These are phyloP conservation scores for Carassius gibelio DNA, from an alignment of 2,113 vertebrate species.

Conservation along the genomic window DNA sequence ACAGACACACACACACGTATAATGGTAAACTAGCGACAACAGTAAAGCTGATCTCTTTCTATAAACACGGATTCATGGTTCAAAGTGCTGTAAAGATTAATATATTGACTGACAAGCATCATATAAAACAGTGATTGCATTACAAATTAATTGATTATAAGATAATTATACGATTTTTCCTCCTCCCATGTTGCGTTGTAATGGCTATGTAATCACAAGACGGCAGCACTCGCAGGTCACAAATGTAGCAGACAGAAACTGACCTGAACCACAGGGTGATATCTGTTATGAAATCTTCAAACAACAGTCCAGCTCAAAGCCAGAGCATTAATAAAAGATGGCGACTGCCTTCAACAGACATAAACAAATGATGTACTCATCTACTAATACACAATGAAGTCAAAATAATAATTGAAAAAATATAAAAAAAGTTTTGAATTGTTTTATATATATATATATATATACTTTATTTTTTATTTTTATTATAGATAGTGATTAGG, in stretches of 20 bases:
- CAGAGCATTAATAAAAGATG: slow-evolving; percentile 8
- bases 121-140: not conserved
- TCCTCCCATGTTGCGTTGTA: slow-evolving; percentile 14
- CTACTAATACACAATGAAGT: not conserved
- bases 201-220: slow-evolving; percentile 35
- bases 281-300: not conserved
- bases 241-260: not conserved
- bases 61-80: not conserved
- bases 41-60: not conserved
- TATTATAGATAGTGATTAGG: not conserved
- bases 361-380: not conserved
- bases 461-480: not conserved
- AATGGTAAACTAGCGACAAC: not conserved
- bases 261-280: not conserved
- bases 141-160: not conserved
- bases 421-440: not conserved
- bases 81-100: not conserved
- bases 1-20: slow-evolving; percentile 8
- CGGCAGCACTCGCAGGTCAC: slow-evolving; percentile 31
- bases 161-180: not conserved
- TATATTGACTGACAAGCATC: not conserved
- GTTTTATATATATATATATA: not conserved
- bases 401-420: not conserved
- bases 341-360: not conserved
- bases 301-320: not conserved